These are phyloP conservation scores for Halcyon senegalensis DNA, from an alignment of 2,113 vertebrate genomes.

Conservation along the genomic window DNA sequence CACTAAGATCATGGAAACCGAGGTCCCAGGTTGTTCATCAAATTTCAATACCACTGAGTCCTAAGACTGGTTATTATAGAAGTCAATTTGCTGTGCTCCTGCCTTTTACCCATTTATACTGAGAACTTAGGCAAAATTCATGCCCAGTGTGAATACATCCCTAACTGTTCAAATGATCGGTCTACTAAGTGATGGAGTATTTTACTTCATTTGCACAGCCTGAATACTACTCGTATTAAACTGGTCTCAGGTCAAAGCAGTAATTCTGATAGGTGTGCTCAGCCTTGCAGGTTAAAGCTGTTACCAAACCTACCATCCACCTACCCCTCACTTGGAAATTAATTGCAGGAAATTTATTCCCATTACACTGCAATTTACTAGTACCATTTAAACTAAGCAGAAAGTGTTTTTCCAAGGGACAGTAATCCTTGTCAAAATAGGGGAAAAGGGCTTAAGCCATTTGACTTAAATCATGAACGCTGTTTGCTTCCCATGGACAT, in stretches of 20 bases:
- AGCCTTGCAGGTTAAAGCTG: neutral
- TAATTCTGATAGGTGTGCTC: neutral
- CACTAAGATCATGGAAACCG: fast-evolving
- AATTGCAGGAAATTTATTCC: neutral
- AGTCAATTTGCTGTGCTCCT: neutral
- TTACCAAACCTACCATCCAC: neutral
- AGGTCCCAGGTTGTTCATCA: neutral
- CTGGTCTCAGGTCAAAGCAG: neutral
- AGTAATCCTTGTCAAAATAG: neutral
- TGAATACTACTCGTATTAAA: neutral
- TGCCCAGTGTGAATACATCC: neutral
- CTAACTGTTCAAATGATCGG: neutral
- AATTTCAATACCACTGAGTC: neutral
- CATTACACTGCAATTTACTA: neutral
- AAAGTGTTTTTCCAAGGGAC: neutral
- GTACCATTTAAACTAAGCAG: neutral
- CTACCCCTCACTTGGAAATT: neutral
- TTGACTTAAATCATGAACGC: neutral
- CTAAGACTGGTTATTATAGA: neutral
- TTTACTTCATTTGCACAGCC: neutral
- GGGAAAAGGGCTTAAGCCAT: neutral
- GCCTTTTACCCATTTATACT: neutral
- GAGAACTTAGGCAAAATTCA: neutral
- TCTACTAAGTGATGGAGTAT: neutral
- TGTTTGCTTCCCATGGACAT: neutral